These are phyloP conservation scores for Diaprepes abbreviatus DNA, from an alignment of 2,888 invertebrate species.

Conservation along the genomic window DNA sequence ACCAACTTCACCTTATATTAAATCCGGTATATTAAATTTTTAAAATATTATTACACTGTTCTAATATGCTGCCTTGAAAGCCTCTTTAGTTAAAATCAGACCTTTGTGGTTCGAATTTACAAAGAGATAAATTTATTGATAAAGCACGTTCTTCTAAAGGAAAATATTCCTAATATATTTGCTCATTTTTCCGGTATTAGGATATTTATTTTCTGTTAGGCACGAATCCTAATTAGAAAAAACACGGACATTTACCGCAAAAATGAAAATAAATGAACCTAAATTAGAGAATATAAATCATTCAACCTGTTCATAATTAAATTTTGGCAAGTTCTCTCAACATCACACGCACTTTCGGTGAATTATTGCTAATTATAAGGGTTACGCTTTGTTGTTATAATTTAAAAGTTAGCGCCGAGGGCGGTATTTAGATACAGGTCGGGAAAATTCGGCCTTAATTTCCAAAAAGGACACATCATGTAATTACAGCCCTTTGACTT, in stretches of 20 bases:
- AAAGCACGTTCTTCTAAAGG: no score
- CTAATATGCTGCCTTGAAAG: no score
- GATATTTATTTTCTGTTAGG: constrained; percentile 2
- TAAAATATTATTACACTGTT: no score
- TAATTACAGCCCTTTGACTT: constrained; percentile 16
- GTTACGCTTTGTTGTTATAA: constrained; percentile 47
- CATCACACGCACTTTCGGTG: constrained; percentile 46
- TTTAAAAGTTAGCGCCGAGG: constrained; percentile 47
- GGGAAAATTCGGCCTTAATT: constrained; percentile 10
- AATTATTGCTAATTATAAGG: constrained; percentile 47
- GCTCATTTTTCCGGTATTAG: no score
- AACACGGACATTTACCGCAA: constrained; percentile 28
- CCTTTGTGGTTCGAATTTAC: no score
- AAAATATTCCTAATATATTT: no score
- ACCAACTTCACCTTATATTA: no score
- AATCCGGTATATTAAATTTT: no score
- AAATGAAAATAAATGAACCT: constrained; percentile 45
- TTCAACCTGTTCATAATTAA: constrained; percentile 45
- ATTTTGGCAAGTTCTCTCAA: constrained; percentile 46
- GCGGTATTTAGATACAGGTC: no score
- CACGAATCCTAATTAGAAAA: constrained; percentile 8
- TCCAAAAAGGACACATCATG: neutral
- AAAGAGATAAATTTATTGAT: no score
- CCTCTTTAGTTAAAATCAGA: no score
- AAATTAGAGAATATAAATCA: constrained; percentile 44